Percentiles rank a stretch among this genome's conserved stretches.
Evolutionary conservation across 2,797 vertebrate species (phyloP).

Genomic region (Helicolenus hilgendorfi): DNA sequence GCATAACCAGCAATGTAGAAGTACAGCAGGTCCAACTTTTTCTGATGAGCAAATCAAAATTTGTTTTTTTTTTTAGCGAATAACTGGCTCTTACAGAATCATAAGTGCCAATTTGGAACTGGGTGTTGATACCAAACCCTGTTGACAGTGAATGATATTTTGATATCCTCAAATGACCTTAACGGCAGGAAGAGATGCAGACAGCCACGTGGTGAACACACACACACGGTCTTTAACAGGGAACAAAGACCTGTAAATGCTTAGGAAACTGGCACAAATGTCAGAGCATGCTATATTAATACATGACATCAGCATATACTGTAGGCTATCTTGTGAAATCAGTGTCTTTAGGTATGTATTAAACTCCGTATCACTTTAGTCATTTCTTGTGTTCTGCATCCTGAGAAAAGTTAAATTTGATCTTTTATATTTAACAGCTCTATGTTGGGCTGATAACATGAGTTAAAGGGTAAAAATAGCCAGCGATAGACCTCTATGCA

Average conservation of each 20-base stretch:
- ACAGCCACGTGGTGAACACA: constrained; percentile 61
- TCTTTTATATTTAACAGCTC: background rate
- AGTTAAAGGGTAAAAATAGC: background rate
- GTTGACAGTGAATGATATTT: constrained; percentile 17
- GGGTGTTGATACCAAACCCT: background rate
- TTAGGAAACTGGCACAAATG: constrained; percentile 17
- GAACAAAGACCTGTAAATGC: constrained; percentile 24
- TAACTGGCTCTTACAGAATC: background rate
- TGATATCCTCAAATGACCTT: constrained; percentile 62
- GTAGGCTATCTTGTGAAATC: background rate
- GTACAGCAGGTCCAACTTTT: background rate
- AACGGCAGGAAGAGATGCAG: constrained; percentile 57
- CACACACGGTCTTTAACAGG: background rate
- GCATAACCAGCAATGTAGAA: background rate
- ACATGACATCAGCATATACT: background rate
- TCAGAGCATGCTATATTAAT: background rate
- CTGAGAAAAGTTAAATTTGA: background rate
- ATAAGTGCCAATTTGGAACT: background rate
- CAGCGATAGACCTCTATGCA: background rate
- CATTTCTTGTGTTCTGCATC: background rate
- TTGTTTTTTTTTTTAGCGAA: background rate
- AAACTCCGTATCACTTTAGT: background rate
- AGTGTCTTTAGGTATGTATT: background rate
- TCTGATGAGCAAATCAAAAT: background rate
- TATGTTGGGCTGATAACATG: background rate